phyloP scores from a whole-genome alignment of 2,888 invertebrate genomes.

The Machimus rusticus region DNA sequence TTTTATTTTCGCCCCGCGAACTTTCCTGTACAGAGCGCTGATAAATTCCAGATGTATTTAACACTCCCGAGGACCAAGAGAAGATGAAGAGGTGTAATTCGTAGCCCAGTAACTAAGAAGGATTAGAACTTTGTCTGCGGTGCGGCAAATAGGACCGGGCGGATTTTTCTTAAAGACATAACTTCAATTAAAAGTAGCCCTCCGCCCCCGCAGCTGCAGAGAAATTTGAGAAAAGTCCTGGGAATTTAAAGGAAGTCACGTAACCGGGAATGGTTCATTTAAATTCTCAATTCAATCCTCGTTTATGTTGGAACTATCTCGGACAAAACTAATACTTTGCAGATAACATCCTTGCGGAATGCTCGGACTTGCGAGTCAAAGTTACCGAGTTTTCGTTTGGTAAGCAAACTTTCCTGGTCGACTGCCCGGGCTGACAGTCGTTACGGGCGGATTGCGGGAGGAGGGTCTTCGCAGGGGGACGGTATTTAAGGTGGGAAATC shows the following conservation, averaged over 20 bases:
- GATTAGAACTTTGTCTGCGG: background rate
- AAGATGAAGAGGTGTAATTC: background rate
- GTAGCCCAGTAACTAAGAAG: background rate
- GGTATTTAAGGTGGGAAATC: background rate
- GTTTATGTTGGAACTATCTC: background rate
- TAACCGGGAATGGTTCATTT: slow-evolving; percentile 23
- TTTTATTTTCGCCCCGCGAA: background rate
- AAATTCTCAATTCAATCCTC: slow-evolving; percentile 27
- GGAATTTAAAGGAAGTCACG: slow-evolving; percentile 16
- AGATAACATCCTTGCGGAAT: slow-evolving; percentile 22
- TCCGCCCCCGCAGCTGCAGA: background rate
- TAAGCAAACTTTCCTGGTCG: slow-evolving; percentile 1
- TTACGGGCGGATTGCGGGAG: background rate
- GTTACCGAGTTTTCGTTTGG: slow-evolving; percentile 21
- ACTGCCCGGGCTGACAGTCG: background rate
- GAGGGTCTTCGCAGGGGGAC: background rate
- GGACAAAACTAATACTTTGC: slow-evolving; percentile 19
- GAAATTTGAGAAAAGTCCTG: background rate
- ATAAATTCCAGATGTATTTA: slow-evolving; percentile 12
- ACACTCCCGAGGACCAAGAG: background rate
- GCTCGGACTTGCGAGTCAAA: slow-evolving; percentile 14
- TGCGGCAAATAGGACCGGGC: background rate
- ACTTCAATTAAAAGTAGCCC: slow-evolving; percentile 11
- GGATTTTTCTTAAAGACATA: background rate
- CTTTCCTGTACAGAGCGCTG: background rate